Evolutionary conservation across 2,113 vertebrate genomes (phyloP).

Genomic region (Lates calcarifer): DNA sequence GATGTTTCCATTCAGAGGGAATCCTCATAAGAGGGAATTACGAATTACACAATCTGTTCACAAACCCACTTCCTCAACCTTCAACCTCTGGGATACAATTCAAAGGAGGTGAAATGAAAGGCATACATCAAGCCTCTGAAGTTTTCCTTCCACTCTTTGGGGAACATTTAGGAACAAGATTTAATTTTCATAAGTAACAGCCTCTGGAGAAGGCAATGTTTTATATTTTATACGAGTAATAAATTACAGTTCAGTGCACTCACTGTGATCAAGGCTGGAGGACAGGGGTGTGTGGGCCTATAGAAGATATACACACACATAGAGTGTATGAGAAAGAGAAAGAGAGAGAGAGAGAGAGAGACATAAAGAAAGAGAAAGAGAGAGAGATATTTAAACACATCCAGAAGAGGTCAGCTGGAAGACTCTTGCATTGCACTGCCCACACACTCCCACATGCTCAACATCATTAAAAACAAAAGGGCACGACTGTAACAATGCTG

Average conservation of each 20-base stretch:
- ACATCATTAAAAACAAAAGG: slow-evolving; percentile 77
- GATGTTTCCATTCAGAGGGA: slow-evolving; percentile 24
- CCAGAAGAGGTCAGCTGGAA: slow-evolving; percentile 69
- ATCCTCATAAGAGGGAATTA: slow-evolving; percentile 23
- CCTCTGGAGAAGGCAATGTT: slow-evolving; percentile 26
- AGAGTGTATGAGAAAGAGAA: slow-evolving; percentile 6
- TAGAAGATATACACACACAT: slow-evolving; percentile 10
- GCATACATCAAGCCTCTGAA: slow-evolving; percentile 21
- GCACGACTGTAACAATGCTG: slow-evolving; percentile 62
- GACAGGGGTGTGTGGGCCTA: slow-evolving; percentile 16
- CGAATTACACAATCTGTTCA: slow-evolving; percentile 18
- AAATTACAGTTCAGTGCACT: slow-evolving; percentile 65
- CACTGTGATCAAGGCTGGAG: slow-evolving; percentile 50
- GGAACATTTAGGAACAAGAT: slow-evolving; percentile 50
- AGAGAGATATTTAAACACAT: slow-evolving; percentile 60
- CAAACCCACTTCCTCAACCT: slow-evolving; percentile 36
- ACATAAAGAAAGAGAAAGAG: slow-evolving; percentile 23
- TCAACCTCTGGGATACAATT: slow-evolving; percentile 26
- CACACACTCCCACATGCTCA: slow-evolving; percentile 75
- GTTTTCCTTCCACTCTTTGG: slow-evolving; percentile 16
- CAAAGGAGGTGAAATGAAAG: slow-evolving; percentile 26
- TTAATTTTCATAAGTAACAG: slow-evolving; percentile 82
- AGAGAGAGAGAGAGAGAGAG: background rate
- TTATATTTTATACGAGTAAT: slow-evolving; percentile 66
- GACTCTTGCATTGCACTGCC: slow-evolving; percentile 58